Base-by-base conservation (phyloP, 2,888 invertebrate species). In the Tetranychus truncatus region DNA sequence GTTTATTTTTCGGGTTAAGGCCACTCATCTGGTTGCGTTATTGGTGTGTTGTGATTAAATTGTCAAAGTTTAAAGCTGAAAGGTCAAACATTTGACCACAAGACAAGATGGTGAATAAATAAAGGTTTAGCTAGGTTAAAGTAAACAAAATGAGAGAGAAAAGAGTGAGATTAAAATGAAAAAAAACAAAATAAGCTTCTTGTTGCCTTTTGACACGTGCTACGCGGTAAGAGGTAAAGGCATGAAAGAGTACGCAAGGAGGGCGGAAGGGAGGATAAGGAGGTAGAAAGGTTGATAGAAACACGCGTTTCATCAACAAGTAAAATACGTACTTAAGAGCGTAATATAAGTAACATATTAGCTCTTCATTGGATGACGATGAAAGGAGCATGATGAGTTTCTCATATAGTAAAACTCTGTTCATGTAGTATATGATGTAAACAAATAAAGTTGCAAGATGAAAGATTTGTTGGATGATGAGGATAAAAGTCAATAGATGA, bases 141-240 rank as follows among this genome's bases (percentile, higher is more conserved):
- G 55, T 55, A 55, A 15, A 55, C 15, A 15, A 55, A 15, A 7
- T 55, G 55, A 55, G 9, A 15, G 6, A 20, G 67, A 5, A 1
- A 20, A 20, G 69, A 69, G n/a, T n/a, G 21, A 24, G 34, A 69
- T 24, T 11, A 69, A 24, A 11, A 24, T 20, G 34, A 24, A 21
- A 69, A n/a, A 24, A 11, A 69, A 24, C 69, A 20, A 69, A 69
- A 11, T 69, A 20, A 24, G 11, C 34, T 69, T 69, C 69, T 69
- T 69, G 69, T 69, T 24, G 69, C 69, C 34, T 69, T 69, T 24
- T 69, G 20, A 18, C 69, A 24, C 69, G 69, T 69, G 69, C 69
- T 24, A 69, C 69, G 34, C 21, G 69, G 20, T 20, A 24, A 69
- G 69, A 69, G 11, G 69, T 24, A 24, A 69, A 21, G 20, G 69